Percentiles rank a stretch among this genome's conserved stretches.
These are phyloP conservation scores for Lerema accius DNA, from an alignment of 1,140 invertebrate species.

Conservation along the genomic window DNA sequence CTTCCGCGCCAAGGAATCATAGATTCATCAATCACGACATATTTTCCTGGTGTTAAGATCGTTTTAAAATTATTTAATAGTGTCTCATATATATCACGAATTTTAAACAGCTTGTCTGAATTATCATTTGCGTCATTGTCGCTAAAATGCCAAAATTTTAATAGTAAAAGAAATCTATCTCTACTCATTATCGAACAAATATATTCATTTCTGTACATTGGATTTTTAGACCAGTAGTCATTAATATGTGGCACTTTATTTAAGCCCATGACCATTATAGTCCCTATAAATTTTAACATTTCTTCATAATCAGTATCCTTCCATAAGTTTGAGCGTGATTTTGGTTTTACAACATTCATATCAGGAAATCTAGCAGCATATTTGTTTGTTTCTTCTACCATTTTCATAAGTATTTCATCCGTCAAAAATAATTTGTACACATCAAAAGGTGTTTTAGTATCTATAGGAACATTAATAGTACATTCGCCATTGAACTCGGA, in stretches of 20 bases:
- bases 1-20: conserved; percentile 68
- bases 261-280: conserved; percentile 36
- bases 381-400: conserved; percentile 34
- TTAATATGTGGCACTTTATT: conserved; percentile 35
- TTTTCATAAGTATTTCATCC: conserved; percentile 34
- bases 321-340: conserved; percentile 18
- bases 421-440: conserved; percentile 31
- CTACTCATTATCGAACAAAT: conserved; percentile 46
- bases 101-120: conserved; percentile 53
- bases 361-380: conserved; percentile 21
- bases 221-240: conserved; percentile 39
- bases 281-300: conserved; percentile 31
- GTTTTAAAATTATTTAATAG: conserved; percentile 51
- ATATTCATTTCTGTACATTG: conserved; percentile 35
- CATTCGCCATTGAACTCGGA: neutral
- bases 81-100: conserved; percentile 47
- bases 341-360: neutral
- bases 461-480: conserved; percentile 28
- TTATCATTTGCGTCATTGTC: conserved; percentile 39
- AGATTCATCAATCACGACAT: conserved; percentile 66
- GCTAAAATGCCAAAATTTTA: conserved; percentile 62
- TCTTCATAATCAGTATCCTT: conserved; percentile 32
- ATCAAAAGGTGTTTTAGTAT: conserved; percentile 22
- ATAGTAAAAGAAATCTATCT: conserved; percentile 62
- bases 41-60: conserved; percentile 50